These are phyloP conservation scores for Trichonephila inaurata DNA, from an alignment of 1,140 invertebrate genomes.

Conservation along the genomic window DNA sequence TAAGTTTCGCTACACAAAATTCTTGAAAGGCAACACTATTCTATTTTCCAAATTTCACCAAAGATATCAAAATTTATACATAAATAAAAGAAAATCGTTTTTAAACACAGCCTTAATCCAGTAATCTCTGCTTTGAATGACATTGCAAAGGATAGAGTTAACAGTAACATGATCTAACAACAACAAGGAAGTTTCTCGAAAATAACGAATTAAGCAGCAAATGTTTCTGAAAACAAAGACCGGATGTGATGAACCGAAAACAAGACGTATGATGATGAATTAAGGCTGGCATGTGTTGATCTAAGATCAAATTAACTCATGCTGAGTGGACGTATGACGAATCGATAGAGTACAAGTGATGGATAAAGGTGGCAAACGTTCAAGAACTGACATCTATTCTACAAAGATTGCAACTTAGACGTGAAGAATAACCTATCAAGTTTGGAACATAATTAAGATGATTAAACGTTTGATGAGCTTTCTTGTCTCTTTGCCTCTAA, in stretches of 20 bases:
- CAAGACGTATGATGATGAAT: slow-evolving; percentile 1
- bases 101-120: no score
- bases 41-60: no score
- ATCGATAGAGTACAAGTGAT: background rate
- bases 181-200: background rate
- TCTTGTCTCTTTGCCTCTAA: no score
- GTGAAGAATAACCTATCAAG: background rate
- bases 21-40: no score
- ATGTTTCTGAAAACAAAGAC: background rate
- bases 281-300: background rate
- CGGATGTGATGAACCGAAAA: background rate
- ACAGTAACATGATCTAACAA: background rate
- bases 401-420: background rate
- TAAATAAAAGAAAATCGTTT: no score
- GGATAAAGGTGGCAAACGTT: background rate
- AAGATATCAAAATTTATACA: no score
- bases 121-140: no score
- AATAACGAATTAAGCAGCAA: no score
- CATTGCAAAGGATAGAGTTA: no score
- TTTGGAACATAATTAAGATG: background rate
- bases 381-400: background rate
- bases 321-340: background rate
- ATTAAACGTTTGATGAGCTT: background rate
- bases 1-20: no score
- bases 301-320: background rate